Base-by-base conservation (phyloP, 2,113 vertebrate genomes). In the Pollachius pollachius region DNA sequence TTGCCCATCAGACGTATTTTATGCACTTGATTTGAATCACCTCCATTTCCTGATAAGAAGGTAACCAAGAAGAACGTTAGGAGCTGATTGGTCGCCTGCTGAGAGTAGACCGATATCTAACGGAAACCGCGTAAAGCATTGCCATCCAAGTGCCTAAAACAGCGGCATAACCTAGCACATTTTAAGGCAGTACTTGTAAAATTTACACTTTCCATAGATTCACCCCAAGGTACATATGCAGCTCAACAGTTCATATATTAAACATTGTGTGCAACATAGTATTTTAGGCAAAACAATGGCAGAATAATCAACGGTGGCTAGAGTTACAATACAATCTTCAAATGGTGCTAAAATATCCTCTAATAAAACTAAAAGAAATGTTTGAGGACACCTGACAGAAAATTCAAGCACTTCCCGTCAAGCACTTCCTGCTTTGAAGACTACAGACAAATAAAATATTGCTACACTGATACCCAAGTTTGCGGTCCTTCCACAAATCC, bases 131-230 rank as follows among this genome's bases (percentile, higher is more conserved):
- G 79, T 21, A 80, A 74, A 78, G 74, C 78, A 52, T 80, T 81
- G 76, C 78, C 71, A 79, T 67, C 76, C 52, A 78, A 79, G 75
- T 83, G 84, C 75, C 73, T 79, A 82, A 85, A 84, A 86, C 61
- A 85, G 75, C 52, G 65, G 72, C 79, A 74, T 76, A 68, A 70
- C 82, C 62, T 17, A 83, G 82, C 79, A 84, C 74, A 76, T 84
- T 84, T 90, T 89, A 91, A 92, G 89, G 90, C 89, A 91, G 83
- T 86, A 86, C 60, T 81, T 72, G 70, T 70, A 73, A 25, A 60
- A 21, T 30, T 3, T 81, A 73, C 69, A 78, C 64, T 56, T 60
- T 72, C 83, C 64, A 73, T 17, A 21, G 69, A 76, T 75, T 62
- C 78, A 81, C 81, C 65, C 41, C 66, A 65, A 63, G 69, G 2